Conservation (phyloP, 2,797 vertebrate genomes). For the Hoplostethus mediterraneus region DNA sequence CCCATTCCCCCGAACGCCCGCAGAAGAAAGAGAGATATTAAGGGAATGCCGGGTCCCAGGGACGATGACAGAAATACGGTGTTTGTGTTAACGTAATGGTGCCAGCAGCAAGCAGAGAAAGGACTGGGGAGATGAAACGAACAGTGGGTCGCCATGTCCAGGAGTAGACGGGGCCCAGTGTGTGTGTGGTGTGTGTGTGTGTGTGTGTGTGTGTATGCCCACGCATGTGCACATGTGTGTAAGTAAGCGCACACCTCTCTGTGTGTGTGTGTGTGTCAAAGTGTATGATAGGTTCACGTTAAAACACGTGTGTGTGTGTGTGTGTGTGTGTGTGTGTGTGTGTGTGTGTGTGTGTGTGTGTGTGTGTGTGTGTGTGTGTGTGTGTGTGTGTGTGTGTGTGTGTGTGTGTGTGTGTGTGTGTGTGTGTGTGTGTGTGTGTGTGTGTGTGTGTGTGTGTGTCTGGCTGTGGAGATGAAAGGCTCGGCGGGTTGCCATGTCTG, state of each 20-base stretch:
- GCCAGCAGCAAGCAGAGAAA: conserved; percentile 75
- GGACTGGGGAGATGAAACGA: conserved; percentile 70
- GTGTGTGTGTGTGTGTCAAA: conserved; percentile 21
- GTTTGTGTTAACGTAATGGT: conserved; percentile 74
- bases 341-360: neutral
- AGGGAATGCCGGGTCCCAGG: conserved; percentile 63
- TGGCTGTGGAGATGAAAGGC: conserved; percentile 73
- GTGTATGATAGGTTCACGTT: conserved; percentile 60
- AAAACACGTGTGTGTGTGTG: conserved; percentile 45
- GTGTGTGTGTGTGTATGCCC: conserved; percentile 26
- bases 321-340: neutral
- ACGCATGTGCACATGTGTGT: conserved; percentile 20
- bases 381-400: conserved; percentile 51
- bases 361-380: conserved; percentile 43
- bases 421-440: conserved; percentile 30
- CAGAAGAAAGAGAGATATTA: conserved; percentile 73
- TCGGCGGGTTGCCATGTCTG: conserved; percentile 74
- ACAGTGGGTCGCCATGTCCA: conserved; percentile 60
- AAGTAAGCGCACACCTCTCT: conserved; percentile 42
- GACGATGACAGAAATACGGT: conserved; percentile 81
- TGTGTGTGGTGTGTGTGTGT: conserved; percentile 39
- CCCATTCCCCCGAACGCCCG: conserved; percentile 60
- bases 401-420: conserved; percentile 42
- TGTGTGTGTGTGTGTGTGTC: conserved; percentile 40
- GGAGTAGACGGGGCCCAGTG: conserved; percentile 50